Evolutionary conservation across 2,888 invertebrate genomes (phyloP), one percentile per base, ranked within the genome.

Genomic region (Lithophane semibrunnea): DNA sequence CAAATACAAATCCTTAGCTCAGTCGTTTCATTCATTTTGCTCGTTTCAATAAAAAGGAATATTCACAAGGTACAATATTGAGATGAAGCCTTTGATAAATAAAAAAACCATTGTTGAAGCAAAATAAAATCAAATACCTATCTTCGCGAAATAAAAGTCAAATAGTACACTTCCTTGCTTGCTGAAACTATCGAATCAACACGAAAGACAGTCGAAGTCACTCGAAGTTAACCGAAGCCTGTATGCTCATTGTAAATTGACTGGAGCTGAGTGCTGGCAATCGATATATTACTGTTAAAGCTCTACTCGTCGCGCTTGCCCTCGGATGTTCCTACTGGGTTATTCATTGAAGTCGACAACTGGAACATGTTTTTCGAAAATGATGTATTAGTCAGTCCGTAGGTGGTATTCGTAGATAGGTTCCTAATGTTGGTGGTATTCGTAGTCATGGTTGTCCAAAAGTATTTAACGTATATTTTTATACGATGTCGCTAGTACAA

Each of bases 201-300:
- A 60, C 42, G 12, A 54, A 74, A 70, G 58, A 44, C 56, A 52
- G 61, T 52, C 7, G 49, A n/a, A 68, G 21, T 68, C 68, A 37
- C 56, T 80, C n/a, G n/a, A 47, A 69, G 24, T 66, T 49, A 63
- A 29, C 44, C 60, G 56, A 60, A 58, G 84, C 58, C n/a, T 66
- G 47, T 67, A 29, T 58, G 61, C 61, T 81, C 69, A 80, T 73
- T 85, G 66, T 70, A 80, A 82, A 80, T 85, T 85, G 75, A 67
- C 37, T 63, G 24, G 60, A 74, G 58, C 58, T 44, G 70, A 80
- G 66, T 67, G 67, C 70, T 70, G 3, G 47, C 74, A 82, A 82
- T 82, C 85, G 85, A 81, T 82, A 71, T 58, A 47, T 60, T 68
- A 64, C 61, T 42, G 52, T 70, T 69, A 42, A 73, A 73, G 58